A percentile compares a stretch with the other conserved stretches of the same genome.
These are phyloP conservation scores for Lordiphosa collinella DNA, from an alignment of 1,140 invertebrate genomes.

Conservation along the genomic window DNA sequence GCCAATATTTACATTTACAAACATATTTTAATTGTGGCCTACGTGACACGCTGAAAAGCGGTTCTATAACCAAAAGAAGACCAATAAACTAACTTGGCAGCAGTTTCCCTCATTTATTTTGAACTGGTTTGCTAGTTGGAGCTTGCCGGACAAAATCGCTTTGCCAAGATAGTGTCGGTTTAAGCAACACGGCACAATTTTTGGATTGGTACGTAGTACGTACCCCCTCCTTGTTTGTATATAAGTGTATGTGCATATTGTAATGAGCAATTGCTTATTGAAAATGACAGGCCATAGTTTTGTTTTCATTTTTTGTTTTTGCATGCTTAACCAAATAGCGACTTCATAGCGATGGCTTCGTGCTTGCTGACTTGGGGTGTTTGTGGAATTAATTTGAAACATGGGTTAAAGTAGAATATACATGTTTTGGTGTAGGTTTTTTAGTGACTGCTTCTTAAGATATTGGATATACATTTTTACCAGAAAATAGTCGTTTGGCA, in stretches of 20 bases:
- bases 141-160: not conserved
- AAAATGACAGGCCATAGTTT: not conserved
- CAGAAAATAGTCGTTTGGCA: too few relatives aligned
- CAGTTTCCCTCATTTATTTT: slow-evolving; percentile 39
- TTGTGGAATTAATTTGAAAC: too few relatives aligned
- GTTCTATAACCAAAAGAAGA: slow-evolving; percentile 42
- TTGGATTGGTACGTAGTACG: not conserved
- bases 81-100: slow-evolving; percentile 10
- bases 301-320: not conserved
- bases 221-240: not conserved
- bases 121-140: slow-evolving; percentile 29
- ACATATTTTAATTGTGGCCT: slow-evolving; percentile 32
- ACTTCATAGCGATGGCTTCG: too few relatives aligned
- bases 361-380: too few relatives aligned
- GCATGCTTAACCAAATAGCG: too few relatives aligned
- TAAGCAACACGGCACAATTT: not conserved
- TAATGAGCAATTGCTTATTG: not conserved
- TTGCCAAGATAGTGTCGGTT: not conserved
- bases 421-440: too few relatives aligned
- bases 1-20: slow-evolving; percentile 33
- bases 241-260: not conserved
- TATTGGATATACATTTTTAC: too few relatives aligned
- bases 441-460: too few relatives aligned
- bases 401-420: too few relatives aligned
- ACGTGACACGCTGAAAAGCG: slow-evolving; percentile 58